Base-by-base conservation (phyloP, 2,113 vertebrate genomes). In the Solea senegalensis region DNA sequence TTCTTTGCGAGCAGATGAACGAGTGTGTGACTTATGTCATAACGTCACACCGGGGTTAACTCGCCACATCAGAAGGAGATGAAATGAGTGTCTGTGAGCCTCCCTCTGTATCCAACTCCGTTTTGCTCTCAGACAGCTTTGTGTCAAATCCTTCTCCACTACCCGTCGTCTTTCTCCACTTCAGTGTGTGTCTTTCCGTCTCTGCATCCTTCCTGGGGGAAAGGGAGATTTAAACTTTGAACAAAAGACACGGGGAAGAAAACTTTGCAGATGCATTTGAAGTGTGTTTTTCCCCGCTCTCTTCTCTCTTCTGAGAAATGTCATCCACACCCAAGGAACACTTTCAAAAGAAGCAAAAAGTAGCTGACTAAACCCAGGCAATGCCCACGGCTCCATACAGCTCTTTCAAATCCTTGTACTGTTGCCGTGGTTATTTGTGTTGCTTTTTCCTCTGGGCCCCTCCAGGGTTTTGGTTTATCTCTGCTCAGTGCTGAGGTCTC, bases 381-480 rank as follows among this genome's bases (percentile, higher is more conserved):
- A 87, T 84, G 80, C 87, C 86, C 86, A 79, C 15, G 65, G 84
- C 86, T 85, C 80, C 60, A 65, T 77, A 72, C 34, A 76, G 87
- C 85, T 87, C 72, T 65, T 78, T 80, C 84, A 90, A 89, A 91
- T 90, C 90, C 87, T 74, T 80, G 85, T 88, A 88, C 88, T 91
- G 85, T 90, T 89, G 81, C 70, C 48, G 84, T 82, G 78, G 84
- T 83, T 89, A 85, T 87, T 90, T 89, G 88, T 81, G 84, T 81
- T 80, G 72, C 82, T 64, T 83, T 74, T 78, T 86, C 81, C 73
- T 83, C 83, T 68, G 60, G 50, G 64, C 41, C 62, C 81, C 86
- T 83, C 78, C 48, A 78, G 88, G 85, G 77, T 78, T 88, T 80
- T 62, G 75, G 85, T 86, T 85, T 86, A 88, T 89, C 86, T 88